Evolutionary conservation across 2,797 vertebrate species (phyloP), one percentile per base, ranked within the genome.

Genomic region (Muscicapa comitata): DNA sequence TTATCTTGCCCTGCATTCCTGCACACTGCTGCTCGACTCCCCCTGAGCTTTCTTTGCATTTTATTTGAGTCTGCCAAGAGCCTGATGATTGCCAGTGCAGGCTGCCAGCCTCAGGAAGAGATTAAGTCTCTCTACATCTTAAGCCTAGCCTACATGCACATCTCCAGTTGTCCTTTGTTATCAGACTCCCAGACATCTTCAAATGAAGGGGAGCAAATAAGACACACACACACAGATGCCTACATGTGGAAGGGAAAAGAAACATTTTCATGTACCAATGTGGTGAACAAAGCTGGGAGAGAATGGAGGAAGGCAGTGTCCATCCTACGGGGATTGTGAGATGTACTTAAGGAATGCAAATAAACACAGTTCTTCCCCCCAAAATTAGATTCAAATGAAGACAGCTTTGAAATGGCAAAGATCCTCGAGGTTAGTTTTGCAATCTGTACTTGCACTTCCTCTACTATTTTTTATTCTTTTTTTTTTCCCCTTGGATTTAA

Each of bases 401-500:
- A 89, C 40, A 73, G n/a, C 66, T 88, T 81, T 91, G 90, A 94
- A 94, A 95, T 37, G 28, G 57, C 45, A 79, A 85, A 35, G 63
- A 84, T 81, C 86, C 75, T 86, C n/a, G 35, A 94, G 90, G 66
- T 92, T 94, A 91, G 76, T 68, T 93, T 68, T 88, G 55, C 66
- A 93, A 84, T 93, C 68, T 83, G 72, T 81, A 76, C 38, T 86
- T 58, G 15, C 48, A 33, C 66, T 87, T 91, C 57, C 77, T 94
- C 45, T 66, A 63, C 47, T 95, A 20, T 61, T 31, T 76, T 77
- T 53, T 51, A 74, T 74, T 92, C 2, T 37, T 70, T 59, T 19
- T 37, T 14, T 21, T 65, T n/a, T 5, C 3, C 33, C 50, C 67
- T 58, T 66, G 28, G 74, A 92, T 95, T 97, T 97, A 96, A 97